phyloP scores from a whole-genome alignment of 2,888 invertebrate genomes.

The Allygus modestus region DNA sequence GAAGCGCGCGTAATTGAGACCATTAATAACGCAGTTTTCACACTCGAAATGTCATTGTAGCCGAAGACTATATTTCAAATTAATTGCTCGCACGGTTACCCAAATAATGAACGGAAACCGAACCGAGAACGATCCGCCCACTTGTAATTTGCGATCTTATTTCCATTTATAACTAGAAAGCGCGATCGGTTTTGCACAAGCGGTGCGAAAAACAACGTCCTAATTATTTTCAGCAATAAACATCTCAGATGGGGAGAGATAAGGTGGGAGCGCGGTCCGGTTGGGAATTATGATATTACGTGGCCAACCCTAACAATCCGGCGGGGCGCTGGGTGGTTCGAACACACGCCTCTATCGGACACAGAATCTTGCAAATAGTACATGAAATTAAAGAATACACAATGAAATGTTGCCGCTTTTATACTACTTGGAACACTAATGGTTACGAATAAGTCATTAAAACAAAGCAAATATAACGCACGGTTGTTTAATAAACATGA shows the following conservation, averaged over 20 bases:
- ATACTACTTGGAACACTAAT: no score
- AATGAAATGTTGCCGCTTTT: no score
- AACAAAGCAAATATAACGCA: no score
- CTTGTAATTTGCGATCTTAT: conserved; percentile 32
- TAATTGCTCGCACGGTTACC: background rate
- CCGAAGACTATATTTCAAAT: background rate
- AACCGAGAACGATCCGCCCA: background rate
- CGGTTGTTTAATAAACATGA: no score
- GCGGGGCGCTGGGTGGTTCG: background rate
- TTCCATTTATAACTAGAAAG: conserved; percentile 44
- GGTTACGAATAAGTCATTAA: no score
- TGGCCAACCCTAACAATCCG: background rate
- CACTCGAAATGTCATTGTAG: conserved; percentile 25
- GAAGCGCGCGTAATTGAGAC: conserved; percentile 11
- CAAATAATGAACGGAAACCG: conserved; percentile 39
- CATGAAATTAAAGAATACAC: no score
- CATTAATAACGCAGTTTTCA: conserved; percentile 43
- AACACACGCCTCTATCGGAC: background rate
- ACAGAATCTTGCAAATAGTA: no score
- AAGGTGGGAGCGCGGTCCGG: background rate
- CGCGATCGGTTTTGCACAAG: conserved; percentile 32
- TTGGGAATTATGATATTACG: background rate
- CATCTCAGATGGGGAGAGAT: background rate
- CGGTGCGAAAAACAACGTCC: conserved; percentile 38
- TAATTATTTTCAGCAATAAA: conserved; percentile 37